These are phyloP conservation scores for Fratercula arctica DNA, from an alignment of 2,797 vertebrate species.

Conservation along the genomic window DNA sequence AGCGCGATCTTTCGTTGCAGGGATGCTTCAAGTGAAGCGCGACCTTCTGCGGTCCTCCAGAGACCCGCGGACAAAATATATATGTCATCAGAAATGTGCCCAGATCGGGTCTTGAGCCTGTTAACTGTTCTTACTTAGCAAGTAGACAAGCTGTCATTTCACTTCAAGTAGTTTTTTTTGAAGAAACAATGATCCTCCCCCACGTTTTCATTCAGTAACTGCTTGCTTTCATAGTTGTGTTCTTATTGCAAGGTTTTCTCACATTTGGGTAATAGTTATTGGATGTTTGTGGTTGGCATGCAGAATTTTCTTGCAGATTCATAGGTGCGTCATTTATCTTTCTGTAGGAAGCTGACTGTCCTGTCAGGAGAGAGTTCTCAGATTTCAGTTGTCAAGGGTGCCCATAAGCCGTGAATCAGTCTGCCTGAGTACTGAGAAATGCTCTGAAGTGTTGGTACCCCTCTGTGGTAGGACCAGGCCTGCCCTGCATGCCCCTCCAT, in stretches of 20 bases:
- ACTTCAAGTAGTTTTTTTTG: neutral
- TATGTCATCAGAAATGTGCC: fast-evolving
- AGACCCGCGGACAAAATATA: neutral
- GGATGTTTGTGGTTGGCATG: too few relatives aligned
- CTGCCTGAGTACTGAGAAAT: neutral
- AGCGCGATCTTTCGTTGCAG: fast-evolving
- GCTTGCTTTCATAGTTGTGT: neutral
- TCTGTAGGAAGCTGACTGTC: neutral
- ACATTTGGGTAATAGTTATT: fast-evolving
- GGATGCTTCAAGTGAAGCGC: neutral
- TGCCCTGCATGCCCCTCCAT: fast-evolving
- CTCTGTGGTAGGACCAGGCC: neutral
- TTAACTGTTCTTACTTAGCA: fast-evolving
- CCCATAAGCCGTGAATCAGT: fast-evolving
- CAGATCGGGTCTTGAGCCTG: neutral
- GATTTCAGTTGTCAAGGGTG: neutral
- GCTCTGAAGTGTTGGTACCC: neutral
- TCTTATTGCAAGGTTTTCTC: neutral
- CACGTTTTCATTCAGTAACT: neutral
- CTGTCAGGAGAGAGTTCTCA: neutral
- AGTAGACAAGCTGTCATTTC: neutral
- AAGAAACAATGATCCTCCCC: neutral
- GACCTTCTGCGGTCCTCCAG: neutral
- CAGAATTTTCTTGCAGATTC: neutral
- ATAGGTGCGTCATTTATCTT: neutral